Evolutionary conservation across 1,140 invertebrate genomes (phyloP).

Genomic region (Aphaenogaster ashmeadi): DNA sequence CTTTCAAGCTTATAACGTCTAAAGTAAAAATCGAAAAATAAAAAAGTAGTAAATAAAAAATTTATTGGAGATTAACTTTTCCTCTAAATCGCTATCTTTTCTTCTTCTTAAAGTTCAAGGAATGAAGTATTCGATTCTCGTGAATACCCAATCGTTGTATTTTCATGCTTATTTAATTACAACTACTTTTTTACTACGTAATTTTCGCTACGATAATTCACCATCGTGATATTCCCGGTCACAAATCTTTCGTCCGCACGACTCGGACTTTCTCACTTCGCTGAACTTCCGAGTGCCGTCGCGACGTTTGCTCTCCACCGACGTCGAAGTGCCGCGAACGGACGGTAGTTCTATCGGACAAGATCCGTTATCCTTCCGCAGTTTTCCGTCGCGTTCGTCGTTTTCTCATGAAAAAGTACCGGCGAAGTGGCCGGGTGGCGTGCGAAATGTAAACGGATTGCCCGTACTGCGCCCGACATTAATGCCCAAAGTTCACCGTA

Average conservation of each 20-base stretch:
- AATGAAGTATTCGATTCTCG: neutral
- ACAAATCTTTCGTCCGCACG: constrained; percentile 29
- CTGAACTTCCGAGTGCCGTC: constrained; percentile 36
- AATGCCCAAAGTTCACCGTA: constrained; percentile 64
- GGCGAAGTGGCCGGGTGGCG: constrained; percentile 58
- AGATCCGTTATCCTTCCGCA: constrained; percentile 42
- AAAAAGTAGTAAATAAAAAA: neutral
- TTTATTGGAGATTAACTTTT: neutral
- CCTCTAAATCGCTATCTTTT: neutral
- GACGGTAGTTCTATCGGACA: constrained; percentile 61
- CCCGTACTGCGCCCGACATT: constrained; percentile 66
- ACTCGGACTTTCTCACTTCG: constrained; percentile 43
- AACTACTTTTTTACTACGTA: neutral
- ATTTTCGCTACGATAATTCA: neutral
- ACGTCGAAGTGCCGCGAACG: constrained; percentile 52
- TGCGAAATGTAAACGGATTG: constrained; percentile 69
- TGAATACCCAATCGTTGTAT: neutral
- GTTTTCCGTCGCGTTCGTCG: constrained; percentile 40
- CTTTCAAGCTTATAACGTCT: neutral
- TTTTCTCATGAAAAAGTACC: constrained; percentile 42
- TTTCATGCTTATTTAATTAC: neutral
- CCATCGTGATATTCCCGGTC: neutral
- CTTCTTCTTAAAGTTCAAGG: neutral
- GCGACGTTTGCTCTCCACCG: constrained; percentile 40
- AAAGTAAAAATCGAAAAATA: neutral